A percentile compares a stretch with the other conserved stretches of the same genome.
phyloP scores from a whole-genome alignment of 2,888 invertebrate genomes.

The Pasiphila rectangulata region DNA sequence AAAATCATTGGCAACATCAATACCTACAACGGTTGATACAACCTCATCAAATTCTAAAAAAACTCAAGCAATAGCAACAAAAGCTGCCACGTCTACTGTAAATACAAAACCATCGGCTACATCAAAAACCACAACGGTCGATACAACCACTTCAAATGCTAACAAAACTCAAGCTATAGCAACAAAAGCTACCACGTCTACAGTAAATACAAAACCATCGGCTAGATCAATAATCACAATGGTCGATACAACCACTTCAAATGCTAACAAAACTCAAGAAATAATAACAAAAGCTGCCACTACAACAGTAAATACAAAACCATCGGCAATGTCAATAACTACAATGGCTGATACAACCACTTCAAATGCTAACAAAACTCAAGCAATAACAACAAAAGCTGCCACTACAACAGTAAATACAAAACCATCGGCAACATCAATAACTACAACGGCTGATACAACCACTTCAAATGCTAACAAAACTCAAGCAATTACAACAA shows the following conservation, averaged over 20 bases:
- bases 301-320: no score
- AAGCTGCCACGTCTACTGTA: constrained; percentile 6
- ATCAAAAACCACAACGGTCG: constrained; percentile 4
- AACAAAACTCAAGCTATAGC: constrained; percentile 9
- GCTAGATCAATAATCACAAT: no score
- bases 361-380: constrained; percentile 21
- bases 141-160: background rate
- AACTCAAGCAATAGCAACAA: no score
- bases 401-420: constrained; percentile 6
- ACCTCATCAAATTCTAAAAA: constrained; percentile 19
- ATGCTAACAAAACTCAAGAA: no score
- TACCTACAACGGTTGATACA: no score
- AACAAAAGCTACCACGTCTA: constrained; percentile 2
- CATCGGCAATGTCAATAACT: no score
- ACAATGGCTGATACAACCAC: constrained; percentile 5
- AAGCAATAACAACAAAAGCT: no score
- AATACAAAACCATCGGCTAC: constrained; percentile 15
- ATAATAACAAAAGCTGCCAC: no score
- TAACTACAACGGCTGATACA: background rate
- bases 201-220: no score
- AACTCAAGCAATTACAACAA: constrained; percentile 14
- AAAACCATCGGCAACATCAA: constrained; percentile 16
- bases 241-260: no score
- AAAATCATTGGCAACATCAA: no score
- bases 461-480: background rate